Evolutionary conservation across 1,140 invertebrate species (phyloP), one percentile per base, ranked within the genome.

Genomic region (Mizuhopecten yessoensis): DNA sequence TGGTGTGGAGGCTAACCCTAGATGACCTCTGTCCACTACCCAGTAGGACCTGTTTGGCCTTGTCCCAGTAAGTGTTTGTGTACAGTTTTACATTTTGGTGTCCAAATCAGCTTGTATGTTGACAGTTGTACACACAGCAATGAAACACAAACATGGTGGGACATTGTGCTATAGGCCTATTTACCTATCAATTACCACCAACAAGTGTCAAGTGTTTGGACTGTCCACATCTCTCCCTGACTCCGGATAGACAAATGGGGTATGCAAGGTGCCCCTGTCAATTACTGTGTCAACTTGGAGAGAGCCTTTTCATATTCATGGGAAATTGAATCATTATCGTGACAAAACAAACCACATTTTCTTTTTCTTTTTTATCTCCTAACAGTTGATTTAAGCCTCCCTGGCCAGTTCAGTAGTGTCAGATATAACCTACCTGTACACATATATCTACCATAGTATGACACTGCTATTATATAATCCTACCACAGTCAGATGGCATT

Each of bases 71-170:
- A 20, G n/a, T 75, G 57, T 75, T 75, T 75, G 57, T 75, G 57
- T 75, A 75, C 57, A 29, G 57, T 75, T 29, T 29, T 23, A 75
- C 57, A 29, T 75, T 75, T 75, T 75, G 57, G 57, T 75, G 57
- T 75, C 57, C 57, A 75, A 75, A 75, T 75, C 57, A 75, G 23
- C 23, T 5, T 75, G 57, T 75, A 75, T 75, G 57, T 75, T 75
- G 57, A 75, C 57, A 57, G 57, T 75, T 75, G 13, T 49, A 75
- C 57, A 75, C 57, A 75, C 57, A 75, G 23, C 57, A 75, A 75
- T 75, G 57, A 75, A 75, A 75, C 29, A 75, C 57, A 75, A 75
- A 75, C 57, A 75, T 11, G 1, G 45, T 29, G 23, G 57, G n/a
- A 75, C 57, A 75, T 29, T 23, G 57, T 75, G 57, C 57, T 75